Percentiles rank a stretch among this genome's conserved stretches.
Evolutionary conservation across 2,888 invertebrate genomes (phyloP).

Genomic region (Prosapia bicincta): DNA sequence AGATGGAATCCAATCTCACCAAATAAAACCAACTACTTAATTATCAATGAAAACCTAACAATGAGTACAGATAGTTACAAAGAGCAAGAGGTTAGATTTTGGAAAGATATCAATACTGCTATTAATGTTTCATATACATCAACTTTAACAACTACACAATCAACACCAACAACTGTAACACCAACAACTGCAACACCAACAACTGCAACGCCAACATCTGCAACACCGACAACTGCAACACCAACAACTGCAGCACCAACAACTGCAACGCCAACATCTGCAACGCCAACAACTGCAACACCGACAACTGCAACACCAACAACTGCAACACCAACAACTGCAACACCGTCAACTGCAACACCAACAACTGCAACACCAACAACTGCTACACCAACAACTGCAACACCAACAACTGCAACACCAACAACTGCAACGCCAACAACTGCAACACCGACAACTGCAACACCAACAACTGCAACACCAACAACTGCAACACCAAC

Average conservation of each 20-base stretch:
- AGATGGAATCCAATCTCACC: neutral
- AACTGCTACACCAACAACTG: too few species aligned
- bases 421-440: too few species aligned
- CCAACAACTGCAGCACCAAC: neutral
- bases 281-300: too few species aligned
- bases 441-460: too few species aligned
- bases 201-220: neutral
- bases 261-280: neutral
- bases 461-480: too few species aligned
- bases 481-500: too few species aligned
- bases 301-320: too few species aligned
- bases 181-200: neutral
- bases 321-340: too few species aligned
- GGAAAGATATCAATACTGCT: neutral
- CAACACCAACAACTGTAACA: neutral
- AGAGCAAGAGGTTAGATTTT: neutral
- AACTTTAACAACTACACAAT: neutral
- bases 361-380: too few species aligned
- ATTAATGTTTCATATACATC: neutral
- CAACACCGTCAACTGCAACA: too few species aligned
- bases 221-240: neutral
- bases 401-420: too few species aligned
- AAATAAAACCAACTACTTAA: neutral
- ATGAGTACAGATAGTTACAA: neutral
- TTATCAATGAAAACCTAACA: neutral